Evolutionary conservation across 2,797 vertebrate genomes (phyloP).

Genomic region (Acanthurus lineatus): DNA sequence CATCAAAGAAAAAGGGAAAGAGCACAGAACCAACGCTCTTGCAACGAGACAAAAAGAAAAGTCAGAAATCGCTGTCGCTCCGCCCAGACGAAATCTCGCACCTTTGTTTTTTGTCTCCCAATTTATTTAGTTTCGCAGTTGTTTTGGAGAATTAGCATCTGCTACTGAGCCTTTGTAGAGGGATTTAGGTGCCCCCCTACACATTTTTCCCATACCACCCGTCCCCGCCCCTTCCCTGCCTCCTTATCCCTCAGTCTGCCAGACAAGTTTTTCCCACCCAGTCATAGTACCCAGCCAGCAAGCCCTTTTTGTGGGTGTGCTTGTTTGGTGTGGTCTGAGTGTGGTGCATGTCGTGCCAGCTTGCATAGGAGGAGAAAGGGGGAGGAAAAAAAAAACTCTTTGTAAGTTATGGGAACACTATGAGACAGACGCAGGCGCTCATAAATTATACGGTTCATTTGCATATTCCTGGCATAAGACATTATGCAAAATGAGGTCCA

Average conservation of each 20-base stretch:
- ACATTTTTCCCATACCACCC: slow-evolving; percentile 66
- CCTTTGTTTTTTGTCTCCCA: slow-evolving; percentile 67
- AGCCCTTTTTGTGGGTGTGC: slow-evolving; percentile 77
- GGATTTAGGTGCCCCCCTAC: slow-evolving; percentile 79
- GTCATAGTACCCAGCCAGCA: slow-evolving; percentile 76
- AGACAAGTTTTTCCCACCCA: slow-evolving; percentile 82
- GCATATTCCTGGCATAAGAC: slow-evolving; percentile 96
- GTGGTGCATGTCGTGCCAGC: slow-evolving; percentile 79
- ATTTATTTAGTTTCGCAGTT: slow-evolving; percentile 80
- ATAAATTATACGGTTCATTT: slow-evolving; percentile 98
- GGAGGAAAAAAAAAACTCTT: slow-evolving; percentile 80
- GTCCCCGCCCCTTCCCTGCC: slow-evolving; percentile 70
- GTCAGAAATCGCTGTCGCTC: slow-evolving; percentile 63
- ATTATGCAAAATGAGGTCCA: slow-evolving; percentile 94
- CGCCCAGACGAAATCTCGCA: slow-evolving; percentile 60
- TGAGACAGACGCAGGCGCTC: slow-evolving; percentile 92
- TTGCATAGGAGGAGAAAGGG: slow-evolving; percentile 78
- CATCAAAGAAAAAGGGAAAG: slow-evolving; percentile 64
- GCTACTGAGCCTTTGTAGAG: slow-evolving; percentile 78
- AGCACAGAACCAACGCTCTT: slow-evolving; percentile 56
- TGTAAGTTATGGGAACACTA: slow-evolving; percentile 95
- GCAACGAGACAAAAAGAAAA: slow-evolving; percentile 73
- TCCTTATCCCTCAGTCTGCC: slow-evolving; percentile 73
- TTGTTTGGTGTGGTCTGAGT: slow-evolving; percentile 70
- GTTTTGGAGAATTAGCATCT: slow-evolving; percentile 82